Base-by-base conservation (phyloP, 2,113 vertebrate genomes). In the Circaetus gallicus region DNA sequence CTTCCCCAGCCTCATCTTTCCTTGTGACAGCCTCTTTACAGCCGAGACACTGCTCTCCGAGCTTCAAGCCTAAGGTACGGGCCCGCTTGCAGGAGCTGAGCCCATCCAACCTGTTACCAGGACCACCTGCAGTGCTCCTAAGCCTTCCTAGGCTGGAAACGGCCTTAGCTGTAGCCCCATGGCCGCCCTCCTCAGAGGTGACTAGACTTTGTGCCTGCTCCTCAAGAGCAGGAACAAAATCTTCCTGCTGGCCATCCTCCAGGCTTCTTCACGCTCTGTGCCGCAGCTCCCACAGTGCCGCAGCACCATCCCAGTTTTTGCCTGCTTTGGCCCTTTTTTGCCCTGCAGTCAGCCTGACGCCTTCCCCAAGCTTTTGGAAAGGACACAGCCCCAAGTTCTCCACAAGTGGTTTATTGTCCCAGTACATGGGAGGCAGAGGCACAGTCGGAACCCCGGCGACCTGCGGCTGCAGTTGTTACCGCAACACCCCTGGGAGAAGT, bases 381-480 rank as follows among this genome's bases (percentile, higher is more conserved):
- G 43, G 50, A 92, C 69, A 36, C 1, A 0, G 32, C n/a, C 12
- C 17, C 0, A 0, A 62, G 52, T 45, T 92, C 63, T 88, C 86
- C 86, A 42, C 25, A 10, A 53, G 66, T 77, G 62, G 58, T 97
- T 97, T 97, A 97, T 97, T 97, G 83, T 89, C 76, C 72, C 73
- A 15, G 0, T 9, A 11, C 1, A 1, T 1, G 3, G 56, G 45
- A 45, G 34, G 25, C 49, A 59, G 49, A 67, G 65, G 82, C 40
- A 50, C 3, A 0, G 45, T 4, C 7, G 2, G 36, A 73, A 65
- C 88, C 62, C 81, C 5, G 0, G n/a, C 0, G 2, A 34, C 40
- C 69, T 9, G 66, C 8, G 4, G 56, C 56, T 82, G 42, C 32
- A 2, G 19, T 5, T 34, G 42, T 53, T 22, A 6, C 63, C 13